A percentile compares a stretch with the other conserved stretches of the same genome.
These are phyloP conservation scores for Hepsetus odoe DNA, from an alignment of 2,113 vertebrate genomes.

Conservation along the genomic window DNA sequence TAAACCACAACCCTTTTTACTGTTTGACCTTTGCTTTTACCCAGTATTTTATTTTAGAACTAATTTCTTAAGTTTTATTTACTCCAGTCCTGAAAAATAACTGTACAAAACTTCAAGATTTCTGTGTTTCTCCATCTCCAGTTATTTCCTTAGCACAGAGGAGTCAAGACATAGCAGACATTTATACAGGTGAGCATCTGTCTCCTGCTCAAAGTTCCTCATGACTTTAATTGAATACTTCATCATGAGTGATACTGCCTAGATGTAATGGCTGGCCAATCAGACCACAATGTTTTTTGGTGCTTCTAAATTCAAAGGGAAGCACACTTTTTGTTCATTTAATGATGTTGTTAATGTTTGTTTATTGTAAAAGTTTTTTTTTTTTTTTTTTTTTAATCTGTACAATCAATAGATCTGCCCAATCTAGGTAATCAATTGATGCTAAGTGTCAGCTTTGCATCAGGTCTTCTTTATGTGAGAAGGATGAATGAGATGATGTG, in stretches of 20 bases:
- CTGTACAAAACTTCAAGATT: background rate
- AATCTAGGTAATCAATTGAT: background rate
- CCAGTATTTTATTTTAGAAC: too few species aligned
- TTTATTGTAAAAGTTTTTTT: constrained; percentile 5
- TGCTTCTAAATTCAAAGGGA: constrained; percentile 35
- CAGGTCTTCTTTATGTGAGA: background rate
- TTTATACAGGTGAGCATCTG: constrained; percentile 77
- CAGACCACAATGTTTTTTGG: constrained; percentile 5
- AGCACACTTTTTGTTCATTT: constrained; percentile 23
- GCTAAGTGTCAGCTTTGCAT: background rate
- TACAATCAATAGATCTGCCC: background rate
- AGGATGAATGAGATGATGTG: background rate
- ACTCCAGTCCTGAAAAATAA: too few species aligned
- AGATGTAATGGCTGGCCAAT: background rate
- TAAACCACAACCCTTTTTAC: too few species aligned
- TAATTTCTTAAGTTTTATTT: too few species aligned
- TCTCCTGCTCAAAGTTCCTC: background rate
- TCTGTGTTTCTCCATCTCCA: constrained; percentile 55
- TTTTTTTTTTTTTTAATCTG: constrained; percentile 3
- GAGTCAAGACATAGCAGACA: constrained; percentile 77
- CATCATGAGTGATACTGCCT: constrained; percentile 15
- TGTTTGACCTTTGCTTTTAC: too few species aligned
- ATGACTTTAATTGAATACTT: constrained; percentile 39
- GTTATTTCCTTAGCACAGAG: constrained; percentile 82
- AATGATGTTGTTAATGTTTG: constrained; percentile 16